Evolutionary conservation across 2,113 vertebrate genomes (phyloP).

Genomic region (Polyodon spathula): DNA sequence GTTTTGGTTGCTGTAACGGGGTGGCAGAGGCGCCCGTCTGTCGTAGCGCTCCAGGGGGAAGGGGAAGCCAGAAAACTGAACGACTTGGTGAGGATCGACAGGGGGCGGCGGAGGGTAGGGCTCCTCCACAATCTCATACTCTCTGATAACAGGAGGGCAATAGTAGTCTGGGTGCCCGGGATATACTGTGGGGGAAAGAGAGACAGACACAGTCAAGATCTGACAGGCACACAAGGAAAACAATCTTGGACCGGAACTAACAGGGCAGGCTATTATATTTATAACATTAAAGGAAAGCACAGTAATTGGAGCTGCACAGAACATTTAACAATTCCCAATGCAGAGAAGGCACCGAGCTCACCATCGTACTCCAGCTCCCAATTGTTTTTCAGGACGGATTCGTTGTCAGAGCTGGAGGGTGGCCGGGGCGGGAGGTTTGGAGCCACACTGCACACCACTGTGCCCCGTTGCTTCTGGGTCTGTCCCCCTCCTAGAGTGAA

Average conservation of each 20-base stretch:
- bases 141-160: constrained; percentile 58
- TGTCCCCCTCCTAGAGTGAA: constrained; percentile 49
- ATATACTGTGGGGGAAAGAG: constrained; percentile 44
- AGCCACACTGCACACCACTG: constrained; percentile 86
- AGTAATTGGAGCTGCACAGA: too few species aligned
- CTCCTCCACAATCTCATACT: constrained; percentile 74
- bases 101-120: constrained; percentile 46
- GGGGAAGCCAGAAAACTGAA: constrained; percentile 82
- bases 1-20: constrained; percentile 89
- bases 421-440: constrained; percentile 73
- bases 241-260: too few species aligned
- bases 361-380: constrained; percentile 88
- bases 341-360: constrained; percentile 45
- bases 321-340: too few species aligned
- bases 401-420: constrained; percentile 68
- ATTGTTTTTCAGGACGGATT: constrained; percentile 74
- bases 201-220: too few species aligned
- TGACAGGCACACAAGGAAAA: too few species aligned
- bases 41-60: constrained; percentile 81
- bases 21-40: constrained; percentile 84
- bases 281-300: too few species aligned
- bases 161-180: constrained; percentile 79
- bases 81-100: constrained; percentile 49
- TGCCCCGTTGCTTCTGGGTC: constrained; percentile 53
- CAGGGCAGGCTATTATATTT: too few species aligned